Conservation (phyloP, 2,797 vertebrate genomes). For the Pseudocheirus occidentalis region DNA sequence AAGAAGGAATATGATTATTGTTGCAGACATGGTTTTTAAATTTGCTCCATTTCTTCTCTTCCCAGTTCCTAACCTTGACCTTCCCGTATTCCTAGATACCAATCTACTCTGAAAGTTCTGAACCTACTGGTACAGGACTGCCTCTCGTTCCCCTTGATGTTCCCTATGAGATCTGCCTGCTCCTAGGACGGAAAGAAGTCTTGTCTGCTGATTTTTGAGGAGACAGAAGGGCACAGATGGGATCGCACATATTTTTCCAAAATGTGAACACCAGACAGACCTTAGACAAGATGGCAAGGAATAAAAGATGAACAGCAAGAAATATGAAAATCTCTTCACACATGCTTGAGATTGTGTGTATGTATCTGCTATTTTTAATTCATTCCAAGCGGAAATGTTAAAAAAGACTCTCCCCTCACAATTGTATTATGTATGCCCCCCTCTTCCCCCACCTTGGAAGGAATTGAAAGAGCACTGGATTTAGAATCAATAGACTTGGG, state of each 20-base stretch:
- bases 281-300: conserved; percentile 3
- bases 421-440: neutral
- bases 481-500: neutral
- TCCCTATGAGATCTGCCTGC: neutral
- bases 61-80: neutral
- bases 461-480: neutral
- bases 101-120: neutral
- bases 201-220: neutral
- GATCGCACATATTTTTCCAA: neutral
- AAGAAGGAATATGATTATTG: neutral
- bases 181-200: neutral
- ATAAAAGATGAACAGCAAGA: neutral
- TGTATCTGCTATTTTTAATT: neutral
- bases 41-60: neutral
- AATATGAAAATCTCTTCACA: neutral
- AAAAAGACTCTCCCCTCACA: neutral
- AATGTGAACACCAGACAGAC: neutral
- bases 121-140: rapidly evolving
- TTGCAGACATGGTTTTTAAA: neutral
- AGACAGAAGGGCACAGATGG: neutral
- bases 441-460: neutral
- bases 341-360: rapidly evolving
- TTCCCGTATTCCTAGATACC: neutral
- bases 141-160: neutral
- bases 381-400: neutral